phyloP scores from a whole-genome alignment of 2,888 invertebrate genomes.

The Xestia ashworthii region DNA sequence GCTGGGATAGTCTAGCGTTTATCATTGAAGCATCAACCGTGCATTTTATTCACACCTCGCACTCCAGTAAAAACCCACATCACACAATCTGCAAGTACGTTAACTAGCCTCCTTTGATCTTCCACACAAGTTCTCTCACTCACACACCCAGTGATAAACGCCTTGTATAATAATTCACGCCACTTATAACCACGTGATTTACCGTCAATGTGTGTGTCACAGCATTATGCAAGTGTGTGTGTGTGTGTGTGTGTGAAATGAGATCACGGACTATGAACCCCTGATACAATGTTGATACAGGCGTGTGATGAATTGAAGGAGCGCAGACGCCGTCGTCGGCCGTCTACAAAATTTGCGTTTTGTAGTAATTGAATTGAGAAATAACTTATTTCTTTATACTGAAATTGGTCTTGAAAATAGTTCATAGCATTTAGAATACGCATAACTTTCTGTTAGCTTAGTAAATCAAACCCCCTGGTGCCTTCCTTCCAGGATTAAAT shows the following conservation, averaged over 20 bases:
- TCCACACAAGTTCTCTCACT: conserved; percentile 56
- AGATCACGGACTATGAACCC: conserved; percentile 74
- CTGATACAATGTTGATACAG: conserved; percentile 60
- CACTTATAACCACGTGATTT: conserved; percentile 59
- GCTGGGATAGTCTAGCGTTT: not conserved
- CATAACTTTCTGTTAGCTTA: not conserved
- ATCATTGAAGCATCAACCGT: conserved; percentile 19
- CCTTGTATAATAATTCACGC: conserved; percentile 61
- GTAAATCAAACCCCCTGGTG: not conserved
- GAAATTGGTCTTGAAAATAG: not conserved
- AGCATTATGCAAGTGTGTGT: conserved; percentile 17
- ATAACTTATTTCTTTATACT: not conserved
- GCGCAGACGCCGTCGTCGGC: conserved; percentile 23
- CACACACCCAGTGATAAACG: conserved; percentile 47
- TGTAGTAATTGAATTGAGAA: conserved; percentile 29
- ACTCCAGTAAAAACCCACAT: conserved; percentile 45
- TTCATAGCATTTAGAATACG: not conserved
- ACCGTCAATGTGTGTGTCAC: conserved; percentile 40
- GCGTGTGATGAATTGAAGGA: conserved; percentile 62
- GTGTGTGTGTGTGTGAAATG: conserved; percentile 66
- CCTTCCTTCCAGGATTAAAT: not conserved
- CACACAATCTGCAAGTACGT: conserved; percentile 28
- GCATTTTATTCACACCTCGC: conserved; percentile 33
- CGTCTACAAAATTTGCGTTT: conserved; percentile 23
- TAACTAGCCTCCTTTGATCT: conserved; percentile 60